Base-by-base conservation (phyloP, 2,888 invertebrate genomes). In the Cerastoderma edule region DNA sequence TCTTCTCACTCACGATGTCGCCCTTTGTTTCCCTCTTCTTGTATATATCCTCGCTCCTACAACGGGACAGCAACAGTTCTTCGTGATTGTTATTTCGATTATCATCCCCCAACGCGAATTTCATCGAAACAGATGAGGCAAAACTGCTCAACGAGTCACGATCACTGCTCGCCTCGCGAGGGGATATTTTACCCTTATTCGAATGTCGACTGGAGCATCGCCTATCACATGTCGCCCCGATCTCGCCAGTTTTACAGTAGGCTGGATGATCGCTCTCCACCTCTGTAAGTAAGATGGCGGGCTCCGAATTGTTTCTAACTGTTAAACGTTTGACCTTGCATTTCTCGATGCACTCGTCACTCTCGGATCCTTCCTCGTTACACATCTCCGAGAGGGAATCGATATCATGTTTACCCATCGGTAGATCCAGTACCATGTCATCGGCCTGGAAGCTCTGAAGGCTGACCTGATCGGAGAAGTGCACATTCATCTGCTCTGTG, bases 221-320 rank as follows among this genome's bases (percentile, higher is more conserved):
- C 24, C 57, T 67, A 19, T 50, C 53, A 48, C 56, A 67, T 8
- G 48, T 66, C 6, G 27, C 19, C 30, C 64, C 30, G 16, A 68
- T 65, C n/a, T 50, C 39, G 5, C 39, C 64, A 0, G 30, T 46
- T 48, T 60, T 54, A 24, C 71, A 67, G 44, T 64, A 70, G 16
- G 54, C 44, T 0, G 88, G 89, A 44, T 77, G 79, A 72, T 89
- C 89, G 35, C 71, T 88, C 63, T 91, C 90, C 2, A 90, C 90
- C 60, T 90, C 88, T 1, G 90, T 88, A 68, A 90, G 70, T n/a
- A 80, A 65, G 8, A 79, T 64, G 13, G 75, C 79, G 16, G 81
- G 71, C 46, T 83, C 79, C 13, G 70, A 80, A 54, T 78, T 77
- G 73, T 56, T 75, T 60, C 57, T 53, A 19, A 50, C 63, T 22